Percentiles rank a stretch among this genome's conserved stretches.
These are phyloP conservation scores for Tenebrosternarchus preto DNA, from an alignment of 2,113 vertebrate genomes.

Conservation along the genomic window DNA sequence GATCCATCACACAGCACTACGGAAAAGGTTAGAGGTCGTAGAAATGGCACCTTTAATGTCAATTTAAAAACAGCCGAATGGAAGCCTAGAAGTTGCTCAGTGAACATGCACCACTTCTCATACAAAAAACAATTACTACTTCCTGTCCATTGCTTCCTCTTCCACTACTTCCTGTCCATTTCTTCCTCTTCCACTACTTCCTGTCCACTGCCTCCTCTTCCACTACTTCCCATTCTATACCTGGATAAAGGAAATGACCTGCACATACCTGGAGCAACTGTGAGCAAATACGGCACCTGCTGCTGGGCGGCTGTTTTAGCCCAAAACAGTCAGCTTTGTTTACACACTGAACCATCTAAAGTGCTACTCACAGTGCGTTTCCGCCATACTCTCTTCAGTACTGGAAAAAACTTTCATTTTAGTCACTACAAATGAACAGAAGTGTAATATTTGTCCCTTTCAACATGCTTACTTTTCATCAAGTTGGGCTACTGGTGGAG, in stretches of 20 bases:
- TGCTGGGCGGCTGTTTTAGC: background rate
- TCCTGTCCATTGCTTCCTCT: background rate
- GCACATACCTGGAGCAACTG: background rate
- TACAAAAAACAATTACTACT: background rate
- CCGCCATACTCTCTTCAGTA: background rate
- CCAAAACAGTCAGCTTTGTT: background rate
- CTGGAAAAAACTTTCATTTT: background rate
- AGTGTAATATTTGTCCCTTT: too few species aligned
- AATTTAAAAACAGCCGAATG: background rate
- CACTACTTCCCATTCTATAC: slow-evolving; percentile 10
- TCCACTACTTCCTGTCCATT: background rate
- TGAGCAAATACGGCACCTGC: slow-evolving; percentile 10
- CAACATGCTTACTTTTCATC: too few species aligned
- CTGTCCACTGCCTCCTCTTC: background rate
- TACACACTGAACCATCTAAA: background rate
- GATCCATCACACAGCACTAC: background rate
- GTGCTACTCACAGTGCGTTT: background rate
- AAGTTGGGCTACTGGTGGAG: too few species aligned
- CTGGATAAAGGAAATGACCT: background rate
- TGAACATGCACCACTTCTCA: background rate
- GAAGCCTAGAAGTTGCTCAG: background rate
- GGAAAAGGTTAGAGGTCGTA: background rate
- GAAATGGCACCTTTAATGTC: background rate
- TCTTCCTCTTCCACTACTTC: background rate
- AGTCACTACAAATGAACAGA: background rate